These are phyloP conservation scores for Amniataba percoides DNA, from an alignment of 2,797 vertebrate genomes.

Conservation along the genomic window DNA sequence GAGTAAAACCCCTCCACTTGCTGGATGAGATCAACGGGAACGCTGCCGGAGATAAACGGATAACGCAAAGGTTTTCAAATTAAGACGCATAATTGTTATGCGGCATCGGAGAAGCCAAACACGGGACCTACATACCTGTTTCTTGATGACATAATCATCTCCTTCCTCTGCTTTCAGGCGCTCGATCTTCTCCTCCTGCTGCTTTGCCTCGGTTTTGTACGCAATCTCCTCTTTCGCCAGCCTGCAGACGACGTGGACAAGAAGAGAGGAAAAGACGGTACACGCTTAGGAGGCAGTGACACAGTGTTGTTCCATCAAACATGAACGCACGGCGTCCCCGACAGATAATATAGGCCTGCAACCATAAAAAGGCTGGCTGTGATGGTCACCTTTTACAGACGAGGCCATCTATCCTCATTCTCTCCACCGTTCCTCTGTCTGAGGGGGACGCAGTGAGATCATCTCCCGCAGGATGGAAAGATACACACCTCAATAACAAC, in stretches of 20 bases:
- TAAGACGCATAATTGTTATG: conserved; percentile 1
- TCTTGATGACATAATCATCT: conserved; percentile 93
- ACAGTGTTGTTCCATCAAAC: conserved; percentile 55
- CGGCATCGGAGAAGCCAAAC: neutral
- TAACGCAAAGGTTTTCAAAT: conserved; percentile 4
- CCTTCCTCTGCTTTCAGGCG: conserved; percentile 90
- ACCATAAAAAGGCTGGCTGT: conserved; percentile 42
- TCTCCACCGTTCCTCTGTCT: conserved; percentile 35
- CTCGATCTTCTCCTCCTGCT: conserved; percentile 94
- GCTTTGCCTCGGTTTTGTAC: conserved; percentile 92
- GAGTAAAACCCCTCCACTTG: conserved; percentile 6
- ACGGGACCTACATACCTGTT: conserved; percentile 86
- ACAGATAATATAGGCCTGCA: conserved; percentile 51
- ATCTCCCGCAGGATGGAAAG: conserved; percentile 76
- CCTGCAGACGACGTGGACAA: conserved; percentile 74
- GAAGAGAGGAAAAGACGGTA: conserved; percentile 26
- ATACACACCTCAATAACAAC: conserved; percentile 82
- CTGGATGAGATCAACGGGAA: neutral
- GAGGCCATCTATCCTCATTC: conserved; percentile 71
- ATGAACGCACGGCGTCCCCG: conserved; percentile 43
- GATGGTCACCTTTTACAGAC: conserved; percentile 71
- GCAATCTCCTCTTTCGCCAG: conserved; percentile 92
- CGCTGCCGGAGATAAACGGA: neutral
- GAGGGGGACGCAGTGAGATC: conserved; percentile 66
- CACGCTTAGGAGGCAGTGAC: conserved; percentile 33